Evolutionary conservation across 2,113 vertebrate genomes (phyloP), one percentile per base, ranked within the genome.

Genomic region (Xyrauchen texanus): DNA sequence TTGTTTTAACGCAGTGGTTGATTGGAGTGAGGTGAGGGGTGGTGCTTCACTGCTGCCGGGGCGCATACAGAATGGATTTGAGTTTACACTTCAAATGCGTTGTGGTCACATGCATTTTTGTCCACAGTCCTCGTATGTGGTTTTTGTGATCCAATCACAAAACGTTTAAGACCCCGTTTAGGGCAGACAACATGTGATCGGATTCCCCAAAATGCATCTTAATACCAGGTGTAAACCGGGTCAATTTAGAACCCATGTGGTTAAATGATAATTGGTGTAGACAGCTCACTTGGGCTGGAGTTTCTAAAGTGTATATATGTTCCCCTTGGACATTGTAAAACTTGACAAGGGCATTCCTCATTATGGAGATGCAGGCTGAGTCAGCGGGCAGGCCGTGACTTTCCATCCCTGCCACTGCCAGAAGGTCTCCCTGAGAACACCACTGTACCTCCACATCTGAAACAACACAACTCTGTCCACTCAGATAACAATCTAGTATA

Each of bases 241-340:
- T 34, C 21, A 34, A 34, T 34, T 34, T 34, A 34, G 13, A n/a
- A 57, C 6, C 11, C 3, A 58, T 58, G n/a, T 58, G 7, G 55
- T 58, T 15, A 58, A 15, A 21, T 49, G 55, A 60, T 15, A 42
- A 47, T 46, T 4, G 12, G 7, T 70, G 21, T 72, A 8, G 55
- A 9, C 21, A 7, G 79, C 84, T 88, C 79, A 98, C 97, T 91
- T 98, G 98, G 0, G 98, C 97, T 9, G 96, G 95, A 4, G 97
- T 99, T 85, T 99, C 98, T 91, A 99, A 90, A 0, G 96, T 98
- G 87, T 98, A 99, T 90, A 99, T 98, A 77, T 99, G 98, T 61
- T 98, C 97, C 81, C 98, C 98, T 7, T 95, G 96, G 63, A 97
- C 95, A 1, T 99, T 99, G 87, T 98, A 99, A 89, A 99, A 99